Evolutionary conservation across 2,888 invertebrate species (phyloP), one percentile per base, ranked within the genome.

Genomic region (Eledona agricola): DNA sequence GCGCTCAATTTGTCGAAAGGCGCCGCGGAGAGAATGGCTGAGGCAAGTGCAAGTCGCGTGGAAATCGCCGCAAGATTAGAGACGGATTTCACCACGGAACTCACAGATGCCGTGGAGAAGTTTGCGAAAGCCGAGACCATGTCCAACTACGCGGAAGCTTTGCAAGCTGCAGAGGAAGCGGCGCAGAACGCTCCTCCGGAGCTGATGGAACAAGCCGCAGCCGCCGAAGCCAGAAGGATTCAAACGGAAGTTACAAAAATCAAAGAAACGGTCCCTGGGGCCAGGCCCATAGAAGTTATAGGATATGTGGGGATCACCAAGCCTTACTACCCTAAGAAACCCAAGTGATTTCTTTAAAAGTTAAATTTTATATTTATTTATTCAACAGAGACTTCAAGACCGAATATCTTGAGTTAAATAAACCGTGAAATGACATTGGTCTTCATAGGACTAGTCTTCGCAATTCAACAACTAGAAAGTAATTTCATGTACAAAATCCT

Each of bases 271-370:
- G 55, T 77, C 3, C 66, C 69, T 3, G 77, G 77, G 0, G 63
- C 67, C 2, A 72, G 72, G 57, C 72, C 78, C 0, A 73, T 79
- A 42, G 77, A 79, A 63, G 75, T 79, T 19, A 59, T 78, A n/a
- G 78, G 78, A 3, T 79, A 78, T 58, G 72, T 79, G 16, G 78
- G 78, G 2, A 67, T 78, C 6, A 78, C 77, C 2, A 73, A 72
- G 58, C 77, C 75, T 0, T 74, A 70, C 51, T 60, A 70, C 54
- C 71, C 72, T 2, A 65, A 58, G 19, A 67, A 62, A 40, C 37
- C 63, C n/a, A n/a, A n/a, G n/a, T n/a, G n/a, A n/a, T n/a, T n/a
- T n/a, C n/a, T n/a, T n/a, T n/a, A n/a, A n/a, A n/a, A n/a, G n/a
- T n/a, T n/a, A n/a, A n/a, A n/a, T n/a, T n/a, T n/a, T n/a, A n/a